Percentiles rank a stretch among this genome's conserved stretches.
phyloP scores from a whole-genome alignment of 2,888 invertebrate genomes.

The Drosophila colorata region DNA sequence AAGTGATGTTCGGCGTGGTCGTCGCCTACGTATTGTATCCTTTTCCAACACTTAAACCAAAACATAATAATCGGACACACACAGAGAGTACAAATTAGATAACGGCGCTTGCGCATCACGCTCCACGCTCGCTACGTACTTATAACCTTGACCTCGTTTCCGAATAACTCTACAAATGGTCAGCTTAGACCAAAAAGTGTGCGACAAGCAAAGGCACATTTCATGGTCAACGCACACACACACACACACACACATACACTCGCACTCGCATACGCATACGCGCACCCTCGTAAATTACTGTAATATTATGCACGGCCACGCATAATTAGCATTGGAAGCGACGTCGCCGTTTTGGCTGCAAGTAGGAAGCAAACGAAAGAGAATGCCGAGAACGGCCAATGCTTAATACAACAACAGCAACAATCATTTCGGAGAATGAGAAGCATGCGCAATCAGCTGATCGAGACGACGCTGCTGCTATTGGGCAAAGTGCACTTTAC shows the following conservation, averaged over 20 bases:
- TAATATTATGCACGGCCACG: conserved; percentile 46
- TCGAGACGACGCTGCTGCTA: conserved; percentile 6
- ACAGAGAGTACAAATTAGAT: conserved; percentile 15
- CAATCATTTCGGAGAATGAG: conserved; percentile 2
- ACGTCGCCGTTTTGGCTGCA: conserved; percentile 37
- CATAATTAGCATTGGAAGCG: conserved; percentile 56
- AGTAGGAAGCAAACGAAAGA: conserved; percentile 27
- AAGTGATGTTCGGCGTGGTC: conserved; percentile 96
- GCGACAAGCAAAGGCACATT: conserved; percentile 16
- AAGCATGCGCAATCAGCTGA: conserved; percentile 37
- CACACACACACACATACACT: conserved; percentile 6
- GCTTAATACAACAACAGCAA: conserved; percentile 4
- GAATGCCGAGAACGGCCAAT: conserved; percentile 28
- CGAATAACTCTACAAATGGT: conserved; percentile 31
- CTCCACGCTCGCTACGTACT: conserved; percentile 11
- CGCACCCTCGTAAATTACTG: conserved; percentile 23
- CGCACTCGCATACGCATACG: conserved; percentile 6
- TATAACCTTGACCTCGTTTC: conserved; percentile 69
- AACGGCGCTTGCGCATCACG: conserved; percentile 16
- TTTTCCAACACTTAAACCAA: conserved; percentile 86
- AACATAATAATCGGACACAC: background rate
- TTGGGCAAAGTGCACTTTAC: conserved; percentile 43
- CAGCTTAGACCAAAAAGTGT: conserved; percentile 33
- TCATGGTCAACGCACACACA: conserved; percentile 40
- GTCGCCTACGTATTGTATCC: conserved; percentile 99